Percentiles rank a stretch among this genome's conserved stretches.
phyloP scores from a whole-genome alignment of 2,888 invertebrate genomes.

The Heliconius erato region DNA sequence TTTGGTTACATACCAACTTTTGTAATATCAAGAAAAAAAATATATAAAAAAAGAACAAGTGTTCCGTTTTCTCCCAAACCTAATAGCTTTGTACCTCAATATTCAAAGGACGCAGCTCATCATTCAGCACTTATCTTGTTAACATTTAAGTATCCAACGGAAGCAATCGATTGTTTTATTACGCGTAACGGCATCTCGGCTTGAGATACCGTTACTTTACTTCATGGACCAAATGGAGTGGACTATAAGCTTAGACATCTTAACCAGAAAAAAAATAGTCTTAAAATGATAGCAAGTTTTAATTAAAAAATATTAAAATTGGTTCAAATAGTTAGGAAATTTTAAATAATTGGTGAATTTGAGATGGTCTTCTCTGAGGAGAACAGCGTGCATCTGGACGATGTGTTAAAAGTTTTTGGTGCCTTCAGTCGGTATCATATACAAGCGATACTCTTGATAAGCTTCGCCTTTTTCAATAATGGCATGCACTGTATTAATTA shows the following conservation, averaged over 20 bases:
- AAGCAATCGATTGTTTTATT: conserved; percentile 46
- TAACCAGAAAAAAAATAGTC: neutral
- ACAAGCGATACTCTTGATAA: conserved; percentile 53
- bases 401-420: conserved; percentile 56
- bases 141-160: conserved; percentile 39
- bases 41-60: neutral
- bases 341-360: neutral
- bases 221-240: conserved; percentile 3
- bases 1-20: no score
- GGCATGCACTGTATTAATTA: conserved; percentile 58
- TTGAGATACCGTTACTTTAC: neutral
- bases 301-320: neutral
- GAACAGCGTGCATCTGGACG: conserved; percentile 56
- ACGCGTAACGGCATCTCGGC: conserved; percentile 15
- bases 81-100: conserved; percentile 19
- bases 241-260: neutral
- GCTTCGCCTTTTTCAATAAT: conserved; percentile 57
- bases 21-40: neutral
- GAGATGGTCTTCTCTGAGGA: conserved; percentile 43
- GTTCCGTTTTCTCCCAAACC: neutral
- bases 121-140: conserved; percentile 45
- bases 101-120: conserved; percentile 40
- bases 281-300: neutral
- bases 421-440: conserved; percentile 54
- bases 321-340: neutral